Evolutionary conservation across 1,140 invertebrate genomes (phyloP), one percentile per base, ranked within the genome.

Genomic region (Lordiphosa mommai): DNA sequence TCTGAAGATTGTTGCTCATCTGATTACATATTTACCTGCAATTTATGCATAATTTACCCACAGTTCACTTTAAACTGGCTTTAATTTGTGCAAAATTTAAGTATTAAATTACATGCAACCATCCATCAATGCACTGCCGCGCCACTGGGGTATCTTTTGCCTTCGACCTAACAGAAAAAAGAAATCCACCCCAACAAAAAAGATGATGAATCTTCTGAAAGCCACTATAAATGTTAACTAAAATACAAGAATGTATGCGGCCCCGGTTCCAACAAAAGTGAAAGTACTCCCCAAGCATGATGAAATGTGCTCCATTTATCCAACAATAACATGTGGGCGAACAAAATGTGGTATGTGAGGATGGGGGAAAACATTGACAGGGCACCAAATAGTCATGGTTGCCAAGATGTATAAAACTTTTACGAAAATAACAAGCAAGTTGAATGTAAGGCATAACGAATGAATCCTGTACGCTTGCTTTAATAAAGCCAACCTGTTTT

Each of bases 1-100:
- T 56, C 77, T 77, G 63, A 59, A 72, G 67, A 34, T 68, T 68
- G 67, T 72, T 71, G 72, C 52, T 77, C 59, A 68, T 59, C 77
- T 84, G 77, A 82, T 82, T 76, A 82, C 77, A 76, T 68, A 84
- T 84, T 82, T 84, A 84, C 72, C 58, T 44, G 65, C 77, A 82
- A 82, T 82, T 82, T 84, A 76, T 84, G 72, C 71, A 82, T 82
- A 71, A 82, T 76, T 71, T 58, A 61, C 32, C 34, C 59, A 34
- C 43, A 68, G 48, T 41, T 59, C 44, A 47, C 44, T 32, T 23
- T 33, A 34, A 34, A 34, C 27, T 73, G 41, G 56, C 61, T 74
- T 76, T 76, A 70, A 68, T 67, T 52, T 67, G 30, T 29, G 9
- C 6, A 33, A 14, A 14, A 32, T 27, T 7, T 4, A 6, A 7